Evolutionary conservation across 2,113 vertebrate genomes (phyloP).

Genomic region (Pteruthius melanotis): DNA sequence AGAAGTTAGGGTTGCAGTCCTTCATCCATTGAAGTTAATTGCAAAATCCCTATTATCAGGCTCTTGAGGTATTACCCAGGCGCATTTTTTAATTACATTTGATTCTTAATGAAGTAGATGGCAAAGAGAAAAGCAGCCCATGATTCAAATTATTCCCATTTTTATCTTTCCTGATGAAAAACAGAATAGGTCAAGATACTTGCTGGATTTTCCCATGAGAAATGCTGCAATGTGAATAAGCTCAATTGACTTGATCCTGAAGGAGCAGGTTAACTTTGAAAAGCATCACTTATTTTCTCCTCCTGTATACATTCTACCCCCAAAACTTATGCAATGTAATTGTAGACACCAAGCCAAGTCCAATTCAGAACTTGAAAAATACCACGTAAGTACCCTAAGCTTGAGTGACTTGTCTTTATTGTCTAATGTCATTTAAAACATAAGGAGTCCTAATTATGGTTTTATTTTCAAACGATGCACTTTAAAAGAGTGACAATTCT

Average conservation of each 20-base stretch:
- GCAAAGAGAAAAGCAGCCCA: slow-evolving; percentile 37
- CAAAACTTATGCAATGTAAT: background rate
- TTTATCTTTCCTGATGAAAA: slow-evolving; percentile 53
- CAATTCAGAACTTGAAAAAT: slow-evolving; percentile 30
- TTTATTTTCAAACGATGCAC: background rate
- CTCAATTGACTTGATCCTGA: slow-evolving; percentile 33
- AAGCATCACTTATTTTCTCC: slow-evolving; percentile 25
- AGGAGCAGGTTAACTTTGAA: slow-evolving; percentile 48
- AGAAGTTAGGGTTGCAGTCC: slow-evolving; percentile 51
- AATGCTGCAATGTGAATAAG: slow-evolving; percentile 32
- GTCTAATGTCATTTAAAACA: slow-evolving; percentile 30
- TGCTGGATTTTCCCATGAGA: slow-evolving; percentile 63
- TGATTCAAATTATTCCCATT: slow-evolving; percentile 37
- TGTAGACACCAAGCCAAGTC: slow-evolving; percentile 4
- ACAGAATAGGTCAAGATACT: slow-evolving; percentile 56
- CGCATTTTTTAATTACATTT: slow-evolving; percentile 63
- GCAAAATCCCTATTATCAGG: slow-evolving; percentile 53
- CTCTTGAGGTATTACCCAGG: slow-evolving; percentile 49
- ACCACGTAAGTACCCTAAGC: background rate
- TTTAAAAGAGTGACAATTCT: slow-evolving; percentile 25
- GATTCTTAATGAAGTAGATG: slow-evolving; percentile 56
- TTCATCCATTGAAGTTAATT: slow-evolving; percentile 60
- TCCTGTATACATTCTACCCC: background rate
- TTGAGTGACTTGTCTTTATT: slow-evolving; percentile 30
- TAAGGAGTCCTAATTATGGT: slow-evolving; percentile 45